phyloP scores from a whole-genome alignment of 92 coral and sea anemone species.

The Isaurus tuberculatus region DNA sequence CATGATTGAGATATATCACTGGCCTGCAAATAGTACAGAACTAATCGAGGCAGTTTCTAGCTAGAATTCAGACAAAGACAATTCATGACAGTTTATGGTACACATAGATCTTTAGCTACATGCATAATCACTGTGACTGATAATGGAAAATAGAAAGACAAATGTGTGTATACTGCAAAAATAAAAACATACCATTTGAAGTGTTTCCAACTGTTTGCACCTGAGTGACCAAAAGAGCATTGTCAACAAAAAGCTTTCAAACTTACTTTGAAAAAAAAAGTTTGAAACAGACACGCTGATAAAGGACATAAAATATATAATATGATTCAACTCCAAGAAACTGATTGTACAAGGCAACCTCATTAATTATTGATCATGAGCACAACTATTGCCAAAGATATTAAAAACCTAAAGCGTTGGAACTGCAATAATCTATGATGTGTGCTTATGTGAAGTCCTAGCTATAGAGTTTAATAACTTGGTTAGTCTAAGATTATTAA shows the following conservation, averaged over 20 bases:
- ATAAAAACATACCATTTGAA: neutral
- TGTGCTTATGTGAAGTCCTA: neutral
- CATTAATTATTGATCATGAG: neutral
- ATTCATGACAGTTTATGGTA: neutral
- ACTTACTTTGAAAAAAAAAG: neutral
- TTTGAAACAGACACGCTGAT: neutral
- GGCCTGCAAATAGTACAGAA: no score
- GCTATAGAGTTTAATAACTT: neutral
- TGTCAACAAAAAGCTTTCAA: neutral
- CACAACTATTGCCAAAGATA: neutral
- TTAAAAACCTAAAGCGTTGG: neutral
- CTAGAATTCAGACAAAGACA: neutral
- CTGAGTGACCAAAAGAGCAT: conserved; percentile 4
- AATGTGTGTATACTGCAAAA: conserved; percentile 2
- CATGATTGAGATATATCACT: neutral
- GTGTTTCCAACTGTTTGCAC: neutral
- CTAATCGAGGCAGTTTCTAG: neutral
- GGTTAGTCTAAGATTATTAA: conserved; percentile 1
- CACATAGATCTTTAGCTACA: neutral
- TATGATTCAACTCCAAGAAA: neutral
- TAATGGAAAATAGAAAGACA: neutral
- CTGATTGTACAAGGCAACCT: conserved; percentile 4
- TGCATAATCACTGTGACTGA: conserved; percentile 3
- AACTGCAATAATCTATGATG: conserved; percentile 2
- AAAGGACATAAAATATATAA: neutral